Percentiles rank a stretch among this genome's conserved stretches.
These are phyloP conservation scores for Zosterops japonicus DNA, from an alignment of 2,113 vertebrate species.

Conservation along the genomic window DNA sequence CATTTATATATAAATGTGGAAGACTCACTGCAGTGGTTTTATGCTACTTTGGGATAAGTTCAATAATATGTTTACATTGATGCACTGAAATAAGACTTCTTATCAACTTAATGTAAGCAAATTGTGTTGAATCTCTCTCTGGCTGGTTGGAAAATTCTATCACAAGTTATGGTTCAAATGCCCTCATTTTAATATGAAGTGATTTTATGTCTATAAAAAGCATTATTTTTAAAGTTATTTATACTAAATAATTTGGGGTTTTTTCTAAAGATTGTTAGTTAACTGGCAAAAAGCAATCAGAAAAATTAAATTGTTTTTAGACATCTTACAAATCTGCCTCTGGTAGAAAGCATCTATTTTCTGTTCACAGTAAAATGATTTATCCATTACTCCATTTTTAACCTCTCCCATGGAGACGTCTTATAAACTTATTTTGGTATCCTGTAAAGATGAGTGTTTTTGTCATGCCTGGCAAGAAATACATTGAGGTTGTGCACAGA, in stretches of 20 bases:
- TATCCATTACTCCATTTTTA: neutral
- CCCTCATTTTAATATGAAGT: neutral
- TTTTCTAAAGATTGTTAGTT: neutral
- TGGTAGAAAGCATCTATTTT: neutral
- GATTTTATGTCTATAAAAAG: neutral
- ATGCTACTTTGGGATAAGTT: neutral
- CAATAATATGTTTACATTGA: neutral
- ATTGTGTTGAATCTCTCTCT: neutral
- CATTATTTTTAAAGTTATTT: neutral
- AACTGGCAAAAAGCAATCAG: neutral
- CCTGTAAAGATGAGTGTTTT: neutral
- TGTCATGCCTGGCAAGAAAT: neutral
- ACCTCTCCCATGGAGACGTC: neutral
- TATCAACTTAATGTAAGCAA: neutral
- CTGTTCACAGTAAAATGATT: neutral
- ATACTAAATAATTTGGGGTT: neutral
- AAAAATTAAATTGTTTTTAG: neutral
- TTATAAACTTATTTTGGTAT: neutral
- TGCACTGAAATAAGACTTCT: neutral
- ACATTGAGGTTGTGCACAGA: neutral
- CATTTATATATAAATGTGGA: no score
- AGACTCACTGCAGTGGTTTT: neutral
- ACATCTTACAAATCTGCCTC: neutral
- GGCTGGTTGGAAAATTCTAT: neutral
- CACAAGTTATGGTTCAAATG: neutral